phyloP scores from a whole-genome alignment of 2,113 vertebrate species.

The Sprattus sprattus region DNA sequence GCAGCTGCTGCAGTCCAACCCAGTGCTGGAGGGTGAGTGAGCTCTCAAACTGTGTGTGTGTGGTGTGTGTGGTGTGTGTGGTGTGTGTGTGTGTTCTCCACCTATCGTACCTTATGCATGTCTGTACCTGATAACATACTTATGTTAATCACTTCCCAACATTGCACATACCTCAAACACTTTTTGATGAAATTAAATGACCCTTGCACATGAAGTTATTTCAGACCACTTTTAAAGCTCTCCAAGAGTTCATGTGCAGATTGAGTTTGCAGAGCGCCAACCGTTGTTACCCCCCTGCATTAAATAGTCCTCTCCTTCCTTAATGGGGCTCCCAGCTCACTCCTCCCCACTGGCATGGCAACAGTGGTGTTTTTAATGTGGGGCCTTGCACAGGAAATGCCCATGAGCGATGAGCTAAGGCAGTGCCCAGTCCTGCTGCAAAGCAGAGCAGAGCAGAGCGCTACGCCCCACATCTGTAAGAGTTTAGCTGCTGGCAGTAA shows the following conservation, averaged over 20 bases:
- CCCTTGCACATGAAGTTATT: neutral
- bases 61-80: neutral
- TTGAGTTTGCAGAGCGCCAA: neutral
- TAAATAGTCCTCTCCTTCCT: neutral
- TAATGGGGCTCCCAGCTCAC: conserved; percentile 28
- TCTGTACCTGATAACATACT: neutral
- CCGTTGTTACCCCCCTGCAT: neutral
- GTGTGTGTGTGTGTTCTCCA: neutral
- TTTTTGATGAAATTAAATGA: neutral
- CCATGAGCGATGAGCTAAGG: conserved; percentile 63
- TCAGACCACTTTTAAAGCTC: neutral
- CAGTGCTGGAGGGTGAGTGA: conserved; percentile 93
- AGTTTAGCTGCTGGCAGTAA: conserved; percentile 66
- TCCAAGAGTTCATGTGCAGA: neutral
- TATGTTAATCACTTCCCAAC: neutral
- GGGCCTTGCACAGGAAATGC: conserved; percentile 70
- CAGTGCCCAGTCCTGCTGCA: conserved; percentile 46
- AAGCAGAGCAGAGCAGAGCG: conserved; percentile 27
- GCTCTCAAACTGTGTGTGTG: neutral
- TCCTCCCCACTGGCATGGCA: conserved; percentile 50
- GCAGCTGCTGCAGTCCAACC: conserved; percentile 97
- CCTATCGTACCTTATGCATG: neutral
- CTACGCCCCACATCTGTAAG: conserved; percentile 69
- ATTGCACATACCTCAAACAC: neutral
- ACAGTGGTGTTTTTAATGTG: conserved; percentile 62